Conservation (phyloP, 2,888 invertebrate genomes). For the Ormyrus nitidulus region DNA sequence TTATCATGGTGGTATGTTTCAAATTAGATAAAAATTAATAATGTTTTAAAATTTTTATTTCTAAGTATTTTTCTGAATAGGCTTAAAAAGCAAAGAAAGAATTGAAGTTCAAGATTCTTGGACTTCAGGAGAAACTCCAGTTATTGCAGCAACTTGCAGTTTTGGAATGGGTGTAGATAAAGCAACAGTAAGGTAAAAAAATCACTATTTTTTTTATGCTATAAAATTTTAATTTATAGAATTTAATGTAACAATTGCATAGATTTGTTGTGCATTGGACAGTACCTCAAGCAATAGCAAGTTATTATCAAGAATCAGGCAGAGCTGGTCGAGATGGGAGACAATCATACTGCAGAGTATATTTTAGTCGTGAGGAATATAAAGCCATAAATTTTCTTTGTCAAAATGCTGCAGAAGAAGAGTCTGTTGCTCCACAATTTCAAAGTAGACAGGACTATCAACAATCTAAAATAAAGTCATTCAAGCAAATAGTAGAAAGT, state of each 20-base stretch:
- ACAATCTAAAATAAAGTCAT: slow-evolving; percentile 81
- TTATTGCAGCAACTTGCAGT: slow-evolving; percentile 97
- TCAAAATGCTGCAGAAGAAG: slow-evolving; percentile 51
- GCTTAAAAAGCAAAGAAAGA: slow-evolving; percentile 85
- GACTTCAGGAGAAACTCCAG: slow-evolving; percentile 91
- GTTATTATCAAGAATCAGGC: slow-evolving; percentile 97
- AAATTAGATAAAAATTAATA: background rate
- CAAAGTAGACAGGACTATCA: slow-evolving; percentile 44
- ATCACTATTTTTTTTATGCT: background rate
- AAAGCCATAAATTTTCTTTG: slow-evolving; percentile 67
- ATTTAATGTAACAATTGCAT: slow-evolving; percentile 17
- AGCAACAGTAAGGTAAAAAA: slow-evolving; percentile 85
- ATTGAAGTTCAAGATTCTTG: slow-evolving; percentile 91
- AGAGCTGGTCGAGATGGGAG: slow-evolving; percentile 97
- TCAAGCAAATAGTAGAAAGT: slow-evolving; percentile 89
- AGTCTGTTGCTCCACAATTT: slow-evolving; percentile 24
- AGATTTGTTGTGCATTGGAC: slow-evolving; percentile 98
- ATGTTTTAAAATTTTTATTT: slow-evolving; percentile 38
- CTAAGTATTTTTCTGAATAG: slow-evolving; percentile 69
- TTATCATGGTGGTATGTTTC: slow-evolving; percentile 89
- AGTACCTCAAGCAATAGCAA: slow-evolving; percentile 94
- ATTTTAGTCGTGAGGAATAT: slow-evolving; percentile 78
- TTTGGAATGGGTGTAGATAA: slow-evolving; percentile 99
- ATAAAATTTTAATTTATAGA: background rate
- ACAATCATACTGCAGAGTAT: slow-evolving; percentile 92